Percentiles rank a stretch among this genome's conserved stretches.
Conservation (phyloP, 2,888 invertebrate genomes). For the Acleris holmiana region DNA sequence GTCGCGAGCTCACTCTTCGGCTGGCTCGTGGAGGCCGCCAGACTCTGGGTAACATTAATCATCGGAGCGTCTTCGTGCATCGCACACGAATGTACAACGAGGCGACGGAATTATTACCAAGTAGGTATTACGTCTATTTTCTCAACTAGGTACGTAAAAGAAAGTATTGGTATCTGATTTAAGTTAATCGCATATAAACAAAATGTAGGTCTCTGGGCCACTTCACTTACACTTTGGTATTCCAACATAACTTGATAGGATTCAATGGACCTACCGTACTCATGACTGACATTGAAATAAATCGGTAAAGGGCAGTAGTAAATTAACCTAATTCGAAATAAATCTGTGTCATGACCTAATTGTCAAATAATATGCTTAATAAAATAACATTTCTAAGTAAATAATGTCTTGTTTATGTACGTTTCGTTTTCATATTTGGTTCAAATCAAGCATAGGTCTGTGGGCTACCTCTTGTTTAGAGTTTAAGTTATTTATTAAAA, state of each 20-base stretch:
- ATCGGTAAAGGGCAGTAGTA: conserved; percentile 83
- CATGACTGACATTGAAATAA: conserved; percentile 86
- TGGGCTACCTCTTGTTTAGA: conserved; percentile 43
- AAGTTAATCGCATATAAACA: conserved; percentile 73
- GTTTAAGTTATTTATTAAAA: conserved; percentile 48
- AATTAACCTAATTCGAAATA: conserved; percentile 74
- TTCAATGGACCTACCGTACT: conserved; percentile 88
- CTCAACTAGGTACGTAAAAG: conserved; percentile 75
- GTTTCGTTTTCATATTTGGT: not conserved
- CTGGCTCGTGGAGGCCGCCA: conserved; percentile 86
- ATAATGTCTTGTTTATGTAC: not conserved
- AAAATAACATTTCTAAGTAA: not conserved
- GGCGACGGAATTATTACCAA: conserved; percentile 63
- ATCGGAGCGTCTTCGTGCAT: conserved; percentile 89
- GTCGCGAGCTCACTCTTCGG: conserved; percentile 73
- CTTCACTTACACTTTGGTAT: conserved; percentile 93
- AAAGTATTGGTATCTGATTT: conserved; percentile 76
- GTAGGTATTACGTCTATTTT: conserved; percentile 58
- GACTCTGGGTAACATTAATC: conserved; percentile 87
- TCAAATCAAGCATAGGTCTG: conserved; percentile 43
- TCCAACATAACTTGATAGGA: conserved; percentile 87
- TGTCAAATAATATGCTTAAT: conserved; percentile 44
- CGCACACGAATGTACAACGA: conserved; percentile 76
- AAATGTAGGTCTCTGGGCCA: conserved; percentile 96
- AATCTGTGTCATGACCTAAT: conserved; percentile 76